Base-by-base conservation (phyloP, 2,888 invertebrate genomes). In the Neoaliturus tenellus region DNA sequence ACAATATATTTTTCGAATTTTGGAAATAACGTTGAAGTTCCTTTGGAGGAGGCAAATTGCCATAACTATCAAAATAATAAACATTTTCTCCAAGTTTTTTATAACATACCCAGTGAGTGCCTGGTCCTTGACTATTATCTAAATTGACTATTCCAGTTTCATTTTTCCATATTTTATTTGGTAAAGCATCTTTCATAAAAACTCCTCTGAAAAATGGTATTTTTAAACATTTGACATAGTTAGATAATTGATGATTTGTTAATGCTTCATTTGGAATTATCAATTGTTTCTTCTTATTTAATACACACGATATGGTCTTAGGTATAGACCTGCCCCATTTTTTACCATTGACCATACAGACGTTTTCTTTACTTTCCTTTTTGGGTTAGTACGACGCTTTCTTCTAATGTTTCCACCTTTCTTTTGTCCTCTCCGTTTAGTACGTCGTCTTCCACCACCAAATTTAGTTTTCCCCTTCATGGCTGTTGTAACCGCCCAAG, bases 391-490 rank as follows among this genome's bases (percentile, higher is more conserved):
- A 14, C 48, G n/a, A 23, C 78, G 35, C 48, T 41, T 78, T 44
- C 44, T 44, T 35, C 44, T 44, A 3, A 48, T 41, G 12, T 78
- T 78, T 14, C 44, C 51, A 25, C 33, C 33, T 14, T 2, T 3
- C 5, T 55, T 80, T 8, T 33, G 31, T 33, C 12, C 17, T 8
- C 17, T 6, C n/a, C 41, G 12, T 25, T 62, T 55, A 12, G 35
- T 12, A 23, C 35, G 62, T n/a, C 33, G 10, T 35, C 35, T 39
- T 55, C 51, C 80, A 6, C 80, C 51, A 20, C 48, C 69, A 62
- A 82, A 51, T 23, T 67, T 82, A 17, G 82, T 62, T 84, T 86
- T 86, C 71, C 75, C 39, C 67, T 85, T 86, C 85, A 86, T 86
- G 4, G 83, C 81, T 23, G 84, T 83, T 0, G 85, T 82, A 25